phyloP scores from a whole-genome alignment of 2,113 vertebrate species.

The Pseudopipra pipra region DNA sequence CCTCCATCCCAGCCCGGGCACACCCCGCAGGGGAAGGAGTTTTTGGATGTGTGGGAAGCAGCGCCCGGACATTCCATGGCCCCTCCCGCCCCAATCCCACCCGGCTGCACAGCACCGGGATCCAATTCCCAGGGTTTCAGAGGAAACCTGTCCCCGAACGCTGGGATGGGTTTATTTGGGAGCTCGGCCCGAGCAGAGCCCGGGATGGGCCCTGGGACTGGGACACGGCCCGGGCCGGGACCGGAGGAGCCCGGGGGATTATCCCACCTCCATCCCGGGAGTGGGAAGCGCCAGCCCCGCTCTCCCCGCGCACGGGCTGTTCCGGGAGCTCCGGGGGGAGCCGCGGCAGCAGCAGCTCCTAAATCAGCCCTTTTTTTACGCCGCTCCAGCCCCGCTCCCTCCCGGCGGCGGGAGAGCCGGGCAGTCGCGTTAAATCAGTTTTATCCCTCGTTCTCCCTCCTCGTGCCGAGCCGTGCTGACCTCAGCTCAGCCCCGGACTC shows the following conservation, averaged over 20 bases:
- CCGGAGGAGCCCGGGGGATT: background rate
- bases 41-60: background rate
- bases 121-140: background rate
- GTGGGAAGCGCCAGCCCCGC: background rate
- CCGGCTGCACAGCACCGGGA: background rate
- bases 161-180: background rate
- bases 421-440: background rate
- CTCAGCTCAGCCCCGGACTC: background rate
- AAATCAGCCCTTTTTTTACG: background rate
- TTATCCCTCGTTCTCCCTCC: background rate
- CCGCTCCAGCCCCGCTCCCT: background rate
- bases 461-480: background rate
- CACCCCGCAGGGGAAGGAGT: background rate
- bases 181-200: rapidly evolving
- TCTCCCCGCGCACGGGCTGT: background rate
- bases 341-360: background rate
- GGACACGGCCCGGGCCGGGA: background rate
- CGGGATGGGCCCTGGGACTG: rapidly evolving
- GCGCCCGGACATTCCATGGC: background rate
- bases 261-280: rapidly evolving
- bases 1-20: background rate
- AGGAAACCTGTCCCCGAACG: background rate
- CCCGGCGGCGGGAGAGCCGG: background rate
- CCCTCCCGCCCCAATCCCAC: background rate
- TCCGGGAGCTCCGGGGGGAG: background rate